Base-by-base conservation (phyloP, 2,113 vertebrate genomes). In the Lota lota region DNA sequence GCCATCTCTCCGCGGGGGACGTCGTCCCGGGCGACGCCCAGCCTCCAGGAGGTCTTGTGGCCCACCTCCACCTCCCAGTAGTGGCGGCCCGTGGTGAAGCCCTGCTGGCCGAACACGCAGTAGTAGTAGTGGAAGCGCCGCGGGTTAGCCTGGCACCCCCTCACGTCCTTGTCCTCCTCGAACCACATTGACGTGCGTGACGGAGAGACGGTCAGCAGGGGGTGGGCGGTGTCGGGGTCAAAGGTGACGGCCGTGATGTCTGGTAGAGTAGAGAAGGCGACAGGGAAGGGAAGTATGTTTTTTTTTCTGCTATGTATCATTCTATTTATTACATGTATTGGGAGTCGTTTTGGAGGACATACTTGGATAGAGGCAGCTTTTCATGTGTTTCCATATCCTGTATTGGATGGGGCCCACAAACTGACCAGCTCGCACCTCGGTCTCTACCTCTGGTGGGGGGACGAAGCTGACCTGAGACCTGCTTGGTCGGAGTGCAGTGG, bases 361-460 rank as follows among this genome's bases (percentile, higher is more conserved):
- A 92, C 91, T 88, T 86, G 92, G 91, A 67, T 92, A 92, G n/a
- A 92, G 90, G 56, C 80, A 88, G 68, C 73, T 79, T 73, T 88
- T 90, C 91, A 93, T 93, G 78, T 88, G 90, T 66, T 93, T 93
- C 91, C 91, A 92, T 82, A 92, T 90, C 69, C 87, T 86, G 84
- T 93, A 93, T 74, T 93, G 92, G 24, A 91, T 80, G 12, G 92
- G 92, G 10, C 92, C 92, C 40, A 92, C 80, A 76, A 92, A 90
- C 67, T 88, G 87, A 21, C 89, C 85, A 0, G 85, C 83, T 47
- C 73, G 80, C 53, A 92, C 84, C 63, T 91, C 87, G 2, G 68
- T 83, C 69, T 89, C 77, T 66, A 91, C 80, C 11, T 88, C 73
- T 0, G 81, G 64, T 8, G 90, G 90, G 12, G 62, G 80, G n/a